These are phyloP conservation scores for Gymnocypris eckloni DNA, from an alignment of 2,797 vertebrate genomes.

Conservation along the genomic window DNA sequence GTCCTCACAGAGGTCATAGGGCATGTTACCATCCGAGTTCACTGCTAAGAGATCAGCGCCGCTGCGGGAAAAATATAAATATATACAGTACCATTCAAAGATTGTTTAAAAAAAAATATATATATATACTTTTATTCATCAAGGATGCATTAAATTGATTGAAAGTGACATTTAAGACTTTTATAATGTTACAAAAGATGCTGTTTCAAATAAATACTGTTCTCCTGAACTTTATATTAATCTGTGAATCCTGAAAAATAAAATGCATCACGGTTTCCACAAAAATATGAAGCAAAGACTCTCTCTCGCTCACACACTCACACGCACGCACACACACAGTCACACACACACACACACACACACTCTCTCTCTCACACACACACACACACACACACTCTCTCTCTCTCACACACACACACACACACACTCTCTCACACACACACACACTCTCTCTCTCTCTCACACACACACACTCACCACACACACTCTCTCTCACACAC, in stretches of 20 bases:
- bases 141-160: too few relatives aligned
- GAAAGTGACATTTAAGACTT: too few relatives aligned
- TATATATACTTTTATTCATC: background rate
- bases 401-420: too few relatives aligned
- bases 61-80: conserved; percentile 68
- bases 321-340: background rate
- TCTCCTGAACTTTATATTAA: background rate
- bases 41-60: conserved; percentile 93
- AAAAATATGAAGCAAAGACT: background rate
- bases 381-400: background rate
- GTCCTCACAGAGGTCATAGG: conserved; percentile 97
- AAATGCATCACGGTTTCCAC: background rate
- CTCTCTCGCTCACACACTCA: background rate
- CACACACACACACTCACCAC: background rate
- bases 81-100: too few relatives aligned
- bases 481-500: background rate
- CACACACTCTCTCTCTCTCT: too few relatives aligned
- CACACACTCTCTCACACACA: too few relatives aligned
- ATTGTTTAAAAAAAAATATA: too few relatives aligned
- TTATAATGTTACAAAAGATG: background rate
- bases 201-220: background rate
- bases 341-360: too few relatives aligned
- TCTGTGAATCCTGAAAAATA: background rate
- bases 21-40: conserved; percentile 98
- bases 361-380: background rate